phyloP scores from a whole-genome alignment of 2,888 invertebrate species.

The Calliopum simillimum region DNA sequence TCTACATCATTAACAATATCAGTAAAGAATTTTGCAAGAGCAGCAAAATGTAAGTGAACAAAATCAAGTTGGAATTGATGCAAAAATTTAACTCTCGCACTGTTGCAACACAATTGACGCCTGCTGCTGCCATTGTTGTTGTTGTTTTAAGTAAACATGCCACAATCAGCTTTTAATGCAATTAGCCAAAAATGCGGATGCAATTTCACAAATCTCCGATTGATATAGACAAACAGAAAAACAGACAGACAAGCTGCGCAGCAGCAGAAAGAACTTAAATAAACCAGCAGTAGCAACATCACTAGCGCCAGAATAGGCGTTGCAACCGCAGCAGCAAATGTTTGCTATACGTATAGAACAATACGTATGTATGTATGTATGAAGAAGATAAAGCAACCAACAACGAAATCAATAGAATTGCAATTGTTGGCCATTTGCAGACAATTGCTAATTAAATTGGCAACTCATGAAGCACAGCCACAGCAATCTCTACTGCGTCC shows the following conservation, averaged over 20 bases:
- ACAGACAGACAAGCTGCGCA: neutral
- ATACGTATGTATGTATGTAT: neutral
- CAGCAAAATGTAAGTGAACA: too few species aligned
- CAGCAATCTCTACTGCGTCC: neutral
- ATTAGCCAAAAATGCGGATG: slow-evolving; percentile 35
- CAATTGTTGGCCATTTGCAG: neutral
- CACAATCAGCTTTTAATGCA: slow-evolving; percentile 7
- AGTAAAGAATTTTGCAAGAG: too few species aligned
- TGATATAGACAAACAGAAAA: slow-evolving; percentile 1
- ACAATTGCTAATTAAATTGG: slow-evolving; percentile 32
- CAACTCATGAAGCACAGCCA: slow-evolving; percentile 1
- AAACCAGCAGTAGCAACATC: neutral
- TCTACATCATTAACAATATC: too few species aligned
- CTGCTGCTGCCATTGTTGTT: too few species aligned
- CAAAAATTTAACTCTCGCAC: too few species aligned
- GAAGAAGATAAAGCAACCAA: neutral
- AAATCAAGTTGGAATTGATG: too few species aligned
- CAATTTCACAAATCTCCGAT: slow-evolving; percentile 12
- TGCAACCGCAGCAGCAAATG: neutral
- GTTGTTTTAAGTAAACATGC: too few species aligned
- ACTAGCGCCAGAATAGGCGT: neutral
- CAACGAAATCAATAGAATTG: slow-evolving; percentile 18
- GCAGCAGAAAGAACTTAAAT: neutral
- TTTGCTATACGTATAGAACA: neutral
- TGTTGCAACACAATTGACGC: too few species aligned